phyloP scores from a whole-genome alignment of 2,888 invertebrate genomes.

The Drosophila percnosoma region DNA sequence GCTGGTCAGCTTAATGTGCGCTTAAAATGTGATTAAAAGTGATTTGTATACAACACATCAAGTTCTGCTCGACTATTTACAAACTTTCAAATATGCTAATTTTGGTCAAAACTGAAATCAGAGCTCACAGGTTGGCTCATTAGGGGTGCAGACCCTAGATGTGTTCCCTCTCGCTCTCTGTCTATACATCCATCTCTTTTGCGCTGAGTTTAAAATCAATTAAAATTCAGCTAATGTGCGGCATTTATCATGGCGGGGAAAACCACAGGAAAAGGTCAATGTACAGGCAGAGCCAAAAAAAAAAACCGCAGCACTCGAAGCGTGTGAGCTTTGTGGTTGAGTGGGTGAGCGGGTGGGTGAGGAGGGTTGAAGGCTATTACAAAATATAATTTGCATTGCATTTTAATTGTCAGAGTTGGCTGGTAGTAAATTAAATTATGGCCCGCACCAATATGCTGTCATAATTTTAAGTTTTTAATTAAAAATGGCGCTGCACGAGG shows the following conservation, averaged over 20 bases:
- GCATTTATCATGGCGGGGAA: slow-evolving; percentile 39
- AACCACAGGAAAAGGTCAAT: slow-evolving; percentile 62
- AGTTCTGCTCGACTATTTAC: slow-evolving; percentile 35
- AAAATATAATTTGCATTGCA: slow-evolving; percentile 46
- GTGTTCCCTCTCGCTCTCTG: background rate
- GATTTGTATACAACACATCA: slow-evolving; percentile 58
- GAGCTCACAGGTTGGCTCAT: slow-evolving; percentile 41
- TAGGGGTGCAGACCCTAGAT: slow-evolving; percentile 7
- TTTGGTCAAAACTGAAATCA: slow-evolving; percentile 59
- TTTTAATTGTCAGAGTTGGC: slow-evolving; percentile 53
- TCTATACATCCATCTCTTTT: background rate
- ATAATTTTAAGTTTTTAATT: slow-evolving; percentile 57
- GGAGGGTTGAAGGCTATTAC: background rate
- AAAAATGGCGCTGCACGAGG: slow-evolving; percentile 10
- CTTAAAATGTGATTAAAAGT: slow-evolving; percentile 73
- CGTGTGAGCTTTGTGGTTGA: slow-evolving; percentile 41
- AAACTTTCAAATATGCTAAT: slow-evolving; percentile 64
- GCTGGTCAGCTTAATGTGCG: slow-evolving; percentile 63
- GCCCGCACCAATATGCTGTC: slow-evolving; percentile 7
- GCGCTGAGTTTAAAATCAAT: slow-evolving; percentile 62
- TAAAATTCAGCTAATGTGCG: slow-evolving; percentile 74
- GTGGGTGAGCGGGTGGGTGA: background rate
- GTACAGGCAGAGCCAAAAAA: slow-evolving; percentile 33
- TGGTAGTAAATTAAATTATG: slow-evolving; percentile 41
- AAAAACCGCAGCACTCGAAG: slow-evolving; percentile 37